Base-by-base conservation (phyloP, 2,797 vertebrate genomes). In the Esox masquinongy region DNA sequence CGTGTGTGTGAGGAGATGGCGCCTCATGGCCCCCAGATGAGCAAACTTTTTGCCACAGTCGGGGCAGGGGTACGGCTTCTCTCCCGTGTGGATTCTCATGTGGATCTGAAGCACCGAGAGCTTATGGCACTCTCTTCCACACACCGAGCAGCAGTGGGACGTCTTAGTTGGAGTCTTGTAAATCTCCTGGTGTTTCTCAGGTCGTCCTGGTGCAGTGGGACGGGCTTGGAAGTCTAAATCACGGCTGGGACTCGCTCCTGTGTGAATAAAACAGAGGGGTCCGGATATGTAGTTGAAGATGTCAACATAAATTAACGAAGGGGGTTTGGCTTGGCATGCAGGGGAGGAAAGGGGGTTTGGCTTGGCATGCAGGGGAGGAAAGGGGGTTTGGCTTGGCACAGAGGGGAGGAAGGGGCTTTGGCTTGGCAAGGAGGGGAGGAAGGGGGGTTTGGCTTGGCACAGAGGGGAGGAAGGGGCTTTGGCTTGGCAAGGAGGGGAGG, bases 1-100 rank as follows among this genome's bases (percentile, higher is more conserved):
- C 12, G 75, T 70, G 77, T 79, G 80, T 16, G 72, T 72, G 8
- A 75, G 68, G 7, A 56, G 53, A 29, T 79, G 76, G 15, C 76
- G 53, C 19, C 34, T 75, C 34, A 81, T 56, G 14, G 53, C 56
- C 4, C 53, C 19, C 29, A 34, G 17, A 17, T 39, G 53, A 39
- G 71, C 31, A 19, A 73, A 73, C 11, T n/a, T 39, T 53, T 61
- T 73, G 19, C 51, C n/a, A 56, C 71, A 73, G 71, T 73, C 31
- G 11, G 71, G 53, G 53, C 51, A 73, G 34, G 51, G 19, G 51
- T 61, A 73, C 2, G 59, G 71, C 26, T 61, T 56, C 53, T 73
- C 51, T 22, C 36, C 71, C 12, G 31, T 61, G n/a, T 73, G 67
- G 34, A 68, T 70, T 26, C 68, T 24, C 68, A 70, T 70, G 68